phyloP scores from a whole-genome alignment of 2,113 vertebrate species.

The Jaculus jaculus region DNA sequence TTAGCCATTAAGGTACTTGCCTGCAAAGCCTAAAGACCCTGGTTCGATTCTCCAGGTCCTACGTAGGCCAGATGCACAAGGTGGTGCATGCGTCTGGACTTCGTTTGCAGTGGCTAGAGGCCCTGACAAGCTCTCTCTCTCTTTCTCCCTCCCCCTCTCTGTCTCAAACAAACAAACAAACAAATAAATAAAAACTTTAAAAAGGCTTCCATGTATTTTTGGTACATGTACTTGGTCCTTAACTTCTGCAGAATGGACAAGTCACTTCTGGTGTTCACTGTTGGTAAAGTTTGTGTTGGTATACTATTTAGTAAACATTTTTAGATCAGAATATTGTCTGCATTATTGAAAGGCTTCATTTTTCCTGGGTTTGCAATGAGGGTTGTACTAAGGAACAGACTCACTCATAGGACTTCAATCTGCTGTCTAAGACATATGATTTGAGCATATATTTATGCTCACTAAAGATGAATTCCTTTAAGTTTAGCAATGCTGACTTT shows the following conservation, averaged over 20 bases:
- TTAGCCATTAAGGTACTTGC: no score
- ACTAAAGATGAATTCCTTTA: not conserved
- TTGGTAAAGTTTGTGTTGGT: not conserved
- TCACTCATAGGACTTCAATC: not conserved
- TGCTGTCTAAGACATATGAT: not conserved
- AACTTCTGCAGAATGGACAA: not conserved
- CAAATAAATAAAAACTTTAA: not conserved
- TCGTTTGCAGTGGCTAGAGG: no score
- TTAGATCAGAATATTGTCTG: not conserved
- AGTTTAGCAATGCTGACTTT: not conserved
- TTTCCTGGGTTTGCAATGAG: not conserved
- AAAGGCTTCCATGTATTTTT: not conserved
- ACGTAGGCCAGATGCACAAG: no score
- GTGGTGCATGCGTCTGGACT: no score
- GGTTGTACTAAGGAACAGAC: not conserved
- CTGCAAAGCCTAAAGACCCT: no score
- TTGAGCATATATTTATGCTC: not conserved
- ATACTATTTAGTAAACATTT: not conserved
- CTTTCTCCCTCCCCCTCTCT: no score
- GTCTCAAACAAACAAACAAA: no score
- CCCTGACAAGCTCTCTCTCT: no score
- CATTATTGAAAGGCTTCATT: not conserved
- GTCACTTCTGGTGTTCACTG: not conserved
- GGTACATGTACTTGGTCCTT: not conserved
- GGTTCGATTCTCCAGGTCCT: no score